Evolutionary conservation across 35 echinoderm and acorn worm species (phyloP), one percentile per base, ranked within the genome.

Genomic region (Chiridota heheva): DNA sequence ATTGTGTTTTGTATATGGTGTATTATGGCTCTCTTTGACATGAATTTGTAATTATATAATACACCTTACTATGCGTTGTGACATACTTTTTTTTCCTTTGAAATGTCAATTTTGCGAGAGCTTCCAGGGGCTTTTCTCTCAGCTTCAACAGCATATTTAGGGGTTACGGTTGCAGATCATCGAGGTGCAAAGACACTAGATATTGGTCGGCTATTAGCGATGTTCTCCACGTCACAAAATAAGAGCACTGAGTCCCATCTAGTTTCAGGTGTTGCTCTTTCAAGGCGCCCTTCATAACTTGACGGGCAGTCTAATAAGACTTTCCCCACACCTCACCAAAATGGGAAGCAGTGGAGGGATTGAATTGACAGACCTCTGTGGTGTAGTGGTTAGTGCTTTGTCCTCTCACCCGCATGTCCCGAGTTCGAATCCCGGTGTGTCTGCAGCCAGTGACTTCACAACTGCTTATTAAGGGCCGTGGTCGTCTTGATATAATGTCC

Each of bases 111-210:
- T n/a, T n/a, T n/a, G n/a, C n/a, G n/a, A n/a, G n/a, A n/a, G n/a
- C n/a, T n/a, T n/a, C n/a, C n/a, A n/a, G n/a, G n/a, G 0, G 7
- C 28, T 36, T 53, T 18, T 30, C 31, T 2, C 65, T 70, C 58
- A 91, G 40, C 27, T 33, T 73, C 31, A 89, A 42, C 38, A 96
- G 40, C 44, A 90, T 72, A 42, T 96, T 89, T 25, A 81, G 86
- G 5, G 85, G 83, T 35, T 83, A 33, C 1, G 86, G 42, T 31
- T 58, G 25, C 17, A 55, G 20, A 60, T 92, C 83, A 35, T 41
- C 51, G 6, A 46, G 66, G 55, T 92, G 40, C 46, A 4, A 84
- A 65, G 5, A 44, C 24, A 15, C 13, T 75, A 36, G 57, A 82
- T 10, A 92, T 16, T 20, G 83, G 84, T n/a, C 76, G 44, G 24